phyloP scores from a whole-genome alignment of 2,888 invertebrate species.

The Chrysina gloriosa region DNA sequence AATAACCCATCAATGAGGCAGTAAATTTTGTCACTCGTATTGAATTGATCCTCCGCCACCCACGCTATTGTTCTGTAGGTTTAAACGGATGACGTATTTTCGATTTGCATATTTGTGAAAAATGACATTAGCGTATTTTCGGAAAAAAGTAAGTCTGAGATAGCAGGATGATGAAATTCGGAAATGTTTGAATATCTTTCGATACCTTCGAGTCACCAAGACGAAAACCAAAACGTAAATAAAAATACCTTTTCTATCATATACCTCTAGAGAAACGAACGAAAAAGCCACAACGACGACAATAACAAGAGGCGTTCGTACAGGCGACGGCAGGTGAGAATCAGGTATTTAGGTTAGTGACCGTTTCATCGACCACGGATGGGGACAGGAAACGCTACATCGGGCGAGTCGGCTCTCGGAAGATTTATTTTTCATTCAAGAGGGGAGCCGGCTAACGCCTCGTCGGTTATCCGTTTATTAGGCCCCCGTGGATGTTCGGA shows the following conservation, averaged over 20 bases:
- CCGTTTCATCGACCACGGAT: slow-evolving; percentile 22
- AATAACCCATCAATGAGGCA: neutral
- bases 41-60: neutral
- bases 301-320: too few relatives aligned
- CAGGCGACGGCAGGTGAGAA: slow-evolving; percentile 34
- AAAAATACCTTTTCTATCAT: too few relatives aligned
- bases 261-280: too few relatives aligned
- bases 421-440: slow-evolving; percentile 25
- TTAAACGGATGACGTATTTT: neutral
- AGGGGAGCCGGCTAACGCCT: neutral
- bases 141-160: too few relatives aligned
- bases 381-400: slow-evolving; percentile 38
- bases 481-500: neutral
- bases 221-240: too few relatives aligned
- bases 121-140: too few relatives aligned
- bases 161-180: too few relatives aligned
- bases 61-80: neutral
- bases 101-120: too few relatives aligned
- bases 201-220: too few relatives aligned
- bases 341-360: slow-evolving; percentile 41
- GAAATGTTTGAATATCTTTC: too few relatives aligned
- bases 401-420: neutral
- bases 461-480: neutral
- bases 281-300: too few relatives aligned
- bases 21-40: neutral